Conservation (phyloP, 2,797 vertebrate species). For the Ctenopoma multispine region DNA sequence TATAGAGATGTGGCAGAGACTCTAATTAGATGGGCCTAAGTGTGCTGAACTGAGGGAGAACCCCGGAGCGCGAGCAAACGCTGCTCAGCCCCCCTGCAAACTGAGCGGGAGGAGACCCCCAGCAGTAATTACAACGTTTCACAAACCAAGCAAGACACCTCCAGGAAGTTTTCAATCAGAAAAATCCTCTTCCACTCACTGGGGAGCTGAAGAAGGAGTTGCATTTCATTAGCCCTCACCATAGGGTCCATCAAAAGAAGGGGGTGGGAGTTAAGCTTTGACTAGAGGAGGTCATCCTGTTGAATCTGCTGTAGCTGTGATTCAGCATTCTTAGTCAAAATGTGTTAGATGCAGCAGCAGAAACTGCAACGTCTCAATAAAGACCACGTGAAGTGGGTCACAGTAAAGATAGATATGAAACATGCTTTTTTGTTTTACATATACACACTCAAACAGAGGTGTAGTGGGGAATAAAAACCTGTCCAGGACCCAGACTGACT, state of each 20-base stretch:
- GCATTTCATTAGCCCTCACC: conserved; percentile 76
- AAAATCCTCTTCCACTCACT: conserved; percentile 71
- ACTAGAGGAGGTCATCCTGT: conserved; percentile 66
- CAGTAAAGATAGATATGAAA: conserved; percentile 5
- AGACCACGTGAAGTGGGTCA: background rate
- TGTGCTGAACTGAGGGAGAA: conserved; percentile 84
- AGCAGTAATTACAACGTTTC: conserved; percentile 88
- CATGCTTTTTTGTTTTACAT: background rate
- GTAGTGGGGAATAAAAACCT: background rate
- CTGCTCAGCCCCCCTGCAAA: conserved; percentile 77
- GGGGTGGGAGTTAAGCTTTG: conserved; percentile 40
- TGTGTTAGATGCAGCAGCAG: background rate
- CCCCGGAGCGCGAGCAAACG: conserved; percentile 76
- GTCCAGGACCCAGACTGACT: no score
- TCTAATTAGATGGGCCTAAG: conserved; percentile 85
- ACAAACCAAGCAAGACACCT: conserved; percentile 85
- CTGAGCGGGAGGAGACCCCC: conserved; percentile 80
- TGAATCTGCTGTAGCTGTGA: conserved; percentile 49
- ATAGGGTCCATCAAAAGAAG: conserved; percentile 62
- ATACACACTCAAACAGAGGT: background rate
- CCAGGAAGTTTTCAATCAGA: conserved; percentile 85
- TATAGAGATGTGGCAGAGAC: conserved; percentile 77
- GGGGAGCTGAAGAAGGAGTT: conserved; percentile 72
- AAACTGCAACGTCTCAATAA: conserved; percentile 2
- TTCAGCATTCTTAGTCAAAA: conserved; percentile 40